A percentile compares a stretch with the other conserved stretches of the same genome.
Conservation (phyloP, 2,113 vertebrate genomes). For the Myrmecophaga tridactyla region DNA sequence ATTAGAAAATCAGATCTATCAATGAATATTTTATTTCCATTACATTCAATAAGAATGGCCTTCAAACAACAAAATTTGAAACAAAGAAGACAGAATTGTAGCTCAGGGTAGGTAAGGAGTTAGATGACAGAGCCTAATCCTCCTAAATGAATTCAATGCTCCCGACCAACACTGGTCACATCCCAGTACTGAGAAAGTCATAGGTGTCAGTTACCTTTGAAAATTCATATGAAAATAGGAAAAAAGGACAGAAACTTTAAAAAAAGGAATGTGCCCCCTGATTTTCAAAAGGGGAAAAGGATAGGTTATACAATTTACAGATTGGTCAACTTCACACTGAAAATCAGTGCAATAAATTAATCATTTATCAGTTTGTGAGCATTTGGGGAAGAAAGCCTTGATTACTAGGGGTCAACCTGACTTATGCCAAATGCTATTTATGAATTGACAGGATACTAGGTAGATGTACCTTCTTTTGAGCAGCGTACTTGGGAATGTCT, state of each 20-base stretch:
- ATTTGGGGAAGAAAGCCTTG: conserved; percentile 7
- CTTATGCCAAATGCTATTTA: conserved; percentile 2
- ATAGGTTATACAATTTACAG: background rate
- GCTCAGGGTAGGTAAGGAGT: background rate
- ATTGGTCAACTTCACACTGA: background rate
- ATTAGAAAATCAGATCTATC: background rate
- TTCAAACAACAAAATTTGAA: conserved; percentile 13
- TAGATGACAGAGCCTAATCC: background rate
- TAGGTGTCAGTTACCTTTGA: conserved; percentile 23
- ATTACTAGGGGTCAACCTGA: background rate
- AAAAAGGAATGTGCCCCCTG: background rate
- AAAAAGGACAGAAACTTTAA: background rate
- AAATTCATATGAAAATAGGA: background rate
- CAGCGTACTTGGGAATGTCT: background rate
- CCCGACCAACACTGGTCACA: background rate
- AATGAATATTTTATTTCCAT: background rate
- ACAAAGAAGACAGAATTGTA: background rate
- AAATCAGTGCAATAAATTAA: background rate
- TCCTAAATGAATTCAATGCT: conserved; percentile 24
- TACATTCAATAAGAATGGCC: background rate
- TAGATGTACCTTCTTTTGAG: background rate
- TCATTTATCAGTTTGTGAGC: background rate
- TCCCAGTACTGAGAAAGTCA: conserved; percentile 24
- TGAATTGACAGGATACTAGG: background rate
- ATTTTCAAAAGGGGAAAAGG: background rate